Evolutionary conservation across 1,140 invertebrate species (phyloP).

Genomic region (Proales similis): DNA sequence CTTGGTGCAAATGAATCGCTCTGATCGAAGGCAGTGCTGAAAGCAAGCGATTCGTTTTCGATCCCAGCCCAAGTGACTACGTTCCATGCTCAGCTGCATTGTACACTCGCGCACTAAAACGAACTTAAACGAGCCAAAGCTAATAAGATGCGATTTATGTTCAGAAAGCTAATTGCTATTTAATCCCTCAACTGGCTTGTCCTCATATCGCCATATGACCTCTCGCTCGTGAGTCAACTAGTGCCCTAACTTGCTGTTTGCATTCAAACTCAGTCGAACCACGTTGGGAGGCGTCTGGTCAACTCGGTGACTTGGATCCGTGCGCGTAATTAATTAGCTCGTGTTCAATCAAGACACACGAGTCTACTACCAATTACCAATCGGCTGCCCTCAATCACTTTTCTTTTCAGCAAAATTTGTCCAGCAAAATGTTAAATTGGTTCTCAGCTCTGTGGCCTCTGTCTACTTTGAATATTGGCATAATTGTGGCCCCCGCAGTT

Average conservation of each 20-base stretch:
- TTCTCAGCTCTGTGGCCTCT: background rate
- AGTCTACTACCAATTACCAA: background rate
- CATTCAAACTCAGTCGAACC: no score
- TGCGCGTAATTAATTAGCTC: no score
- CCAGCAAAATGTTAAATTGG: background rate
- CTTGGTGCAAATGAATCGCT: background rate
- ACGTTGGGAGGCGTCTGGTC: no score
- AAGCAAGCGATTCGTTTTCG: background rate
- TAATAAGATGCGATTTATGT: no score
- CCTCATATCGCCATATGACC: background rate
- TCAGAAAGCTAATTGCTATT: background rate
- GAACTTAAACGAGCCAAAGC: no score
- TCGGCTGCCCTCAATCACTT: background rate
- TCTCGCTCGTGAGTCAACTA: background rate
- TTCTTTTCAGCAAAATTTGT: background rate
- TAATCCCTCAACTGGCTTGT: background rate
- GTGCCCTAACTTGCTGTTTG: no score
- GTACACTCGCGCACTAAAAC: background rate
- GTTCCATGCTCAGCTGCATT: background rate
- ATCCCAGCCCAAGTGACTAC: background rate
- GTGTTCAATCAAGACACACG: background rate
- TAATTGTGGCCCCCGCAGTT: no score
- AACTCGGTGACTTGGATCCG: no score
- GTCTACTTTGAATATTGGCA: no score
- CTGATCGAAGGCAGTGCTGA: background rate